A percentile compares a stretch with the other conserved stretches of the same genome.
Conservation (phyloP, 1,140 invertebrate species). For the Rhagoletis zephyria region DNA sequence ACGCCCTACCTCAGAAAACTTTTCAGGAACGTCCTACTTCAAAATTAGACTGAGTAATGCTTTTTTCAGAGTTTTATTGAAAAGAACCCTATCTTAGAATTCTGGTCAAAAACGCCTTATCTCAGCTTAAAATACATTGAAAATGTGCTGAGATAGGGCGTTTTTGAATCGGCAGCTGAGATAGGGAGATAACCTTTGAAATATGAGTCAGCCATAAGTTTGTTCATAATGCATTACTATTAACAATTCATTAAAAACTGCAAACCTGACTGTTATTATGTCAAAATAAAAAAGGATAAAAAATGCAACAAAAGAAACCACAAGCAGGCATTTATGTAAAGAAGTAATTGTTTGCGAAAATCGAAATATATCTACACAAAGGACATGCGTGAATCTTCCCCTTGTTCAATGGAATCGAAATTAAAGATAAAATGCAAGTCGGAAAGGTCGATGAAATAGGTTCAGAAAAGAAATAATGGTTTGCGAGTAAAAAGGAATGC, state of each 20-base stretch:
- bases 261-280: neutral
- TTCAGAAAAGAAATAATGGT: neutral
- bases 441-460: neutral
- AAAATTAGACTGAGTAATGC: no score
- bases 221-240: neutral
- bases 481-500: neutral
- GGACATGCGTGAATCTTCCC: neutral
- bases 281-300: neutral
- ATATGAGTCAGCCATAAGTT: neutral
- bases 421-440: neutral
- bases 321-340: neutral
- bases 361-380: neutral
- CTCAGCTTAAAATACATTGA: no score
- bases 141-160: no score
- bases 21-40: no score
- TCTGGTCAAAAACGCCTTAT: no score
- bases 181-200: neutral
- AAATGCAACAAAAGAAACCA: constrained; percentile 39
- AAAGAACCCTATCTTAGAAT: no score
- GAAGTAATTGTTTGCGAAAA: neutral
- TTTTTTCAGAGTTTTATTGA: no score
- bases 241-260: neutral
- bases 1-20: no score
- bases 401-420: neutral
- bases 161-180: no score